Percentiles rank a stretch among this genome's conserved stretches.
Evolutionary conservation across 2,797 vertebrate species (phyloP).

Genomic region (Onychomys torridus): DNA sequence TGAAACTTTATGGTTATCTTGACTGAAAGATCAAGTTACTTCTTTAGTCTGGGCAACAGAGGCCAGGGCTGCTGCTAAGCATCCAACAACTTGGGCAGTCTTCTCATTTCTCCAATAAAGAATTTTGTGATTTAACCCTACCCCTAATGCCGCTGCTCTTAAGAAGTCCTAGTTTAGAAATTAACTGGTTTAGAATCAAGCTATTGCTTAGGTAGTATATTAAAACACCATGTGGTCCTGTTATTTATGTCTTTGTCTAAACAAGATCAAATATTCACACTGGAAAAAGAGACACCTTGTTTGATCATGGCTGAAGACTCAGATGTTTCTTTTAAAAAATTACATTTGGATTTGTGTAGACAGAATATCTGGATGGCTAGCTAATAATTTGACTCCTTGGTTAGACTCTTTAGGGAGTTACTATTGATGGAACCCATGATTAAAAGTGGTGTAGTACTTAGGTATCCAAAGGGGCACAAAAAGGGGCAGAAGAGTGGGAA

Average conservation of each 20-base stretch:
- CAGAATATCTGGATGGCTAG: background rate
- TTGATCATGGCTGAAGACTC: conserved; percentile 39
- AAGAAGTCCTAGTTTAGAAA: conserved; percentile 8
- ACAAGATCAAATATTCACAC: conserved; percentile 20
- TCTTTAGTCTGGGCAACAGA: background rate
- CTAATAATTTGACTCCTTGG: background rate
- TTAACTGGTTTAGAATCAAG: background rate
- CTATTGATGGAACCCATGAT: background rate
- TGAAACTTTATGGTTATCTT: background rate
- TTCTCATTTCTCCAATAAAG: background rate
- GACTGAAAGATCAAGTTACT: background rate
- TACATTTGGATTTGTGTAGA: background rate
- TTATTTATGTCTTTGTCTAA: conserved; percentile 33
- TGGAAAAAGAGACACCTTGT: conserved; percentile 19
- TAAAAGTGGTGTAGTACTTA: background rate
- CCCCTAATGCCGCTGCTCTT: background rate
- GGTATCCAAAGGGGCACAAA: background rate
- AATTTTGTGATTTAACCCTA: background rate
- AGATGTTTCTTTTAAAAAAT: conserved; percentile 37
- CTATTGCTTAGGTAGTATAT: background rate
- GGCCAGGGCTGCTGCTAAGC: background rate
- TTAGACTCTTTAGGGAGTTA: background rate
- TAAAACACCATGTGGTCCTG: background rate
- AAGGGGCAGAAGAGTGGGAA: background rate
- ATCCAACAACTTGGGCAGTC: too few species aligned